Percentiles rank a stretch among this genome's conserved stretches.
These are phyloP conservation scores for Chalcis sispes DNA, from an alignment of 2,888 invertebrate genomes.

Conservation along the genomic window DNA sequence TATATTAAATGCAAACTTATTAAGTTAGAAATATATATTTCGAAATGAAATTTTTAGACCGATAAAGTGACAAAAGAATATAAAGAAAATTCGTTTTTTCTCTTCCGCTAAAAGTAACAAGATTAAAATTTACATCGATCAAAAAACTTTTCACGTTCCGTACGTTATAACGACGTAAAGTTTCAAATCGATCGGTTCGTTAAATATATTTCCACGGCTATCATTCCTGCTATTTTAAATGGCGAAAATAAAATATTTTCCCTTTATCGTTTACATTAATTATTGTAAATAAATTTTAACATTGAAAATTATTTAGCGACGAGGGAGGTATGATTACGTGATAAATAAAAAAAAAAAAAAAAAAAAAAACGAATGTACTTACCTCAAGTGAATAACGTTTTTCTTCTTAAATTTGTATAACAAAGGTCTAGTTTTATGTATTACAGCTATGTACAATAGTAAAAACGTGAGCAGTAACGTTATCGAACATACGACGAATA, in stretches of 20 bases:
- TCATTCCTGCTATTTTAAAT: no score
- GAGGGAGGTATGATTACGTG: no score
- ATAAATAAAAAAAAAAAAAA: background rate
- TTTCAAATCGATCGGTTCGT: slow-evolving; percentile 25
- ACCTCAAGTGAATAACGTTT: slow-evolving; percentile 73
- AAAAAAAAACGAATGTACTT: slow-evolving; percentile 18
- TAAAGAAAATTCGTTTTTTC: background rate
- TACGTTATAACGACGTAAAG: slow-evolving; percentile 5
- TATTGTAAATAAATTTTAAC: no score
- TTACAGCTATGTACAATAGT: slow-evolving; percentile 83
- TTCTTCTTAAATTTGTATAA: slow-evolving; percentile 67
- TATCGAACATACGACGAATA: slow-evolving; percentile 83
- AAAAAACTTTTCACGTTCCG: slow-evolving; percentile 28
- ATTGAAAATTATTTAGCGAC: background rate
- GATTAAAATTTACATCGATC: slow-evolving; percentile 41
- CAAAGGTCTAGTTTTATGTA: slow-evolving; percentile 73
- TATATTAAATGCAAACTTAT: no score
- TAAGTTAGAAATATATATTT: no score
- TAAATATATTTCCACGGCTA: slow-evolving; percentile 25
- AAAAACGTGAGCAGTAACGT: slow-evolving; percentile 83
- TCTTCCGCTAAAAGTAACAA: background rate
- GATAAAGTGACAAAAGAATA: background rate
- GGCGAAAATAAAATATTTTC: no score
- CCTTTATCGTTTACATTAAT: no score
- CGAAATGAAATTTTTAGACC: no score